Base-by-base conservation (phyloP, 2,888 invertebrate species). In the Phyllotreta cruciferae region DNA sequence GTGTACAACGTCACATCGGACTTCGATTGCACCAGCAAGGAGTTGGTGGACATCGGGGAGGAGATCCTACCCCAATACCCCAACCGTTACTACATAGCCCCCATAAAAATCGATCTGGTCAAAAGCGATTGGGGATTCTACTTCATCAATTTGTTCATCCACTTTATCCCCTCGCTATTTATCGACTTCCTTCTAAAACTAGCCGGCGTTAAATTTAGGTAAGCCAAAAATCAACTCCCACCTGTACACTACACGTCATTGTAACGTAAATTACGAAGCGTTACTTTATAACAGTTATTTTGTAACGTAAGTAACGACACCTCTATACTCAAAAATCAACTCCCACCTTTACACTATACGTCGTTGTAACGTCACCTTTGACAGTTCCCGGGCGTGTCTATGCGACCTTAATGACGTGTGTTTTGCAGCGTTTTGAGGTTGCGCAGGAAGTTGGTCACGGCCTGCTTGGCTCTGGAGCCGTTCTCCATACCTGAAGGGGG, bases 1-100 rank as follows among this genome's bases (percentile, higher is more conserved):
- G 24, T 47, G 3, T 47, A 47, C 14, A 47, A 47, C 14, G 47
- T 11, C 1, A 14, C 47, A n/a, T 47, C 47, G n/a, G 47, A 47
- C n/a, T 47, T 47, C 4, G 3, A 2, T 2, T 14, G 34, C 11
- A 14, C 14, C 8, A 4, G 24, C 6, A 14, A 1, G 7, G 24
- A 47, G 34, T 3, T 14, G 9, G 7, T 6, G 7, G 14, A 47
- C 7, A 13, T 13, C 34, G 13, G 8, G 47, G 9, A 9, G 6
- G 5, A 6, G 11, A 14, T 6, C 6, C 47, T 10, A 8, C 6
- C 6, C 8, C 7, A 47, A 3, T 24, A 47, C 34, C 47, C 47
- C n/a, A 6, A 24, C 3, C 14, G n/a, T 2, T 47, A 14, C n/a
- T 47, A 47, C 24, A 47, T 47, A 7, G 47, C 24, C 1, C n/a